These are phyloP conservation scores for Sula dactylatra DNA, from an alignment of 2,113 vertebrate species.

Conservation along the genomic window DNA sequence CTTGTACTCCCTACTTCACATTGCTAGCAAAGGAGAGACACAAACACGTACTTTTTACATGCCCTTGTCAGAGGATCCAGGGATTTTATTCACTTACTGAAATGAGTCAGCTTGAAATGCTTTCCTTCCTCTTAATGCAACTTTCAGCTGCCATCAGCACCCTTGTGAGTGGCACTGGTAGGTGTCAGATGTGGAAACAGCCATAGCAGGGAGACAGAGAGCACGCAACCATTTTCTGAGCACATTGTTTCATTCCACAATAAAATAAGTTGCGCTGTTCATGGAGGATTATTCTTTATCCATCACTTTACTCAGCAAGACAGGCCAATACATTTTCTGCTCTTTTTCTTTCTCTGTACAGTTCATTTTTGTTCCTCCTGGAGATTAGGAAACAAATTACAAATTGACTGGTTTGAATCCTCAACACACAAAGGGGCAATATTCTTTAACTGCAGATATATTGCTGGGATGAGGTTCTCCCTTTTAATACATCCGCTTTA, in stretches of 20 bases:
- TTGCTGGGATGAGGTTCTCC: neutral
- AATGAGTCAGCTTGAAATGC: constrained; percentile 10
- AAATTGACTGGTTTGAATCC: neutral
- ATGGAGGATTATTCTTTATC: neutral
- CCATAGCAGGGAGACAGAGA: neutral
- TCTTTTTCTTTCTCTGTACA: neutral
- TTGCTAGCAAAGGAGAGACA: neutral
- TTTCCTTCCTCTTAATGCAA: neutral
- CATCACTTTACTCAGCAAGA: neutral
- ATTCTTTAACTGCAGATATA: neutral
- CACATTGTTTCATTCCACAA: neutral
- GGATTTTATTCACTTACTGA: neutral
- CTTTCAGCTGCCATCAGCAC: constrained; percentile 16
- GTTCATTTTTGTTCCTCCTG: neutral
- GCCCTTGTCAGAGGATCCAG: neutral
- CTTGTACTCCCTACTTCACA: neutral
- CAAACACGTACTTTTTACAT: neutral
- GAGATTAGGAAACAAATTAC: neutral
- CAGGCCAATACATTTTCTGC: neutral
- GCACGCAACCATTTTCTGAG: neutral
- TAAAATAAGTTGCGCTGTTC: neutral
- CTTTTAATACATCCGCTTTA: neutral
- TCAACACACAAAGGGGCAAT: neutral
- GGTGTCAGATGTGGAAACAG: constrained; percentile 6
- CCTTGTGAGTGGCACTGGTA: neutral